phyloP scores from a whole-genome alignment of 1,140 invertebrate species.

The Hylaeus volcanicus region DNA sequence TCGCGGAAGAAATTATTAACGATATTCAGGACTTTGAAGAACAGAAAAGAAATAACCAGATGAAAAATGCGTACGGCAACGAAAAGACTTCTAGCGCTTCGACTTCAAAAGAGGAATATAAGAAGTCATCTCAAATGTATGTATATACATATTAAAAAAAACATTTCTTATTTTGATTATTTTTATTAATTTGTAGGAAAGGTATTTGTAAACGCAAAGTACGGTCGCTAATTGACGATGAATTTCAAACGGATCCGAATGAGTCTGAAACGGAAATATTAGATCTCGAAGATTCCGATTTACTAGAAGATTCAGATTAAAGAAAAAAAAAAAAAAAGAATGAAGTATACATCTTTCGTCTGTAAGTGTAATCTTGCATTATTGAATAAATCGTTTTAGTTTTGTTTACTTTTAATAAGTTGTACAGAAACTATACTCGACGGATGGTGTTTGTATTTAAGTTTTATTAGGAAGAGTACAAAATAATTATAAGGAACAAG shows the following conservation, averaged over 20 bases:
- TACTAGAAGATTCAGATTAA: slow-evolving; percentile 37
- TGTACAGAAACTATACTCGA: neutral
- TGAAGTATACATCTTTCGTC: neutral
- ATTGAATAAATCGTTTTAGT: neutral
- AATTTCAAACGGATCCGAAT: slow-evolving; percentile 39
- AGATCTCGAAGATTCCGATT: slow-evolving; percentile 36
- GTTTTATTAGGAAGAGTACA: slow-evolving; percentile 54
- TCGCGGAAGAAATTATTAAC: slow-evolving; percentile 58
- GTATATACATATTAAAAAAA: neutral
- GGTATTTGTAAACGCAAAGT: neutral
- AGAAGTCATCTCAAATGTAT: slow-evolving; percentile 9
- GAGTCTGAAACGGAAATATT: slow-evolving; percentile 36
- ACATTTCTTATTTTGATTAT: neutral
- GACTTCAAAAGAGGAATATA: slow-evolving; percentile 6
- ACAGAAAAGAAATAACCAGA: slow-evolving; percentile 6
- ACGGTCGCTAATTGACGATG: slow-evolving; percentile 55
- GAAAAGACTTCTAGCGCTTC: slow-evolving; percentile 5
- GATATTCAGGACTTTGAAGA: slow-evolving; percentile 47
- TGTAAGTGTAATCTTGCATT: slow-evolving; percentile 15
- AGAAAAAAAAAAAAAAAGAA: neutral
- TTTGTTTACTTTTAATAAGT: neutral
- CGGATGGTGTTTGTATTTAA: slow-evolving; percentile 8
- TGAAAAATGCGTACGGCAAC: neutral
- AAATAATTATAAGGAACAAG: slow-evolving; percentile 38
- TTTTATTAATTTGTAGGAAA: slow-evolving; percentile 26